Base-by-base conservation (phyloP, 1,140 invertebrate genomes). In the Reticulitermes speratus region DNA sequence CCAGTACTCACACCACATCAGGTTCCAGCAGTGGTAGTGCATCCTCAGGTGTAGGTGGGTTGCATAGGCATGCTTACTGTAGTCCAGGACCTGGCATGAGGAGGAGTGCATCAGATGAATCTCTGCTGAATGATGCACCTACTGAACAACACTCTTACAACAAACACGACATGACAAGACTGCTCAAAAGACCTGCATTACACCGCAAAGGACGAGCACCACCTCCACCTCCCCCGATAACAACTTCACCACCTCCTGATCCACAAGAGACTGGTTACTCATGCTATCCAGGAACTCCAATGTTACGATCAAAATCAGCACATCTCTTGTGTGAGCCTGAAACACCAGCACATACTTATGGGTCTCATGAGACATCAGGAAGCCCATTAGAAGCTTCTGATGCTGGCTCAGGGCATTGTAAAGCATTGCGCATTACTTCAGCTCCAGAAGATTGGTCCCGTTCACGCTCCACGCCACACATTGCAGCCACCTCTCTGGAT, bases 51-150 rank as follows among this genome's bases (percentile, higher is more conserved):
- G 87, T 87, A 30, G 84, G 82, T 3, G 87, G 85, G 23, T n/a
- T 86, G 59, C 86, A 86, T 25, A 48, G 44, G 8, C 83, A 86
- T 55, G 81, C 86, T 0, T 83, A 82, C 21, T n/a, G 75, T 19
- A 44, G 44, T 38, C 23, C 85, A 38, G 55, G 65, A n/a, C 30
- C 85, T 16, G 75, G 30, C 16, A 44, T 91, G 6, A 85, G 90
- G 23, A 87, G 91, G 45, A 91, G 90, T 87, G 91, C 91, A 19
- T 91, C 91, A 9, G 91, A 92, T 87, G 91, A 92, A 86, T 91
- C 90, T 38, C 87, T 92, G 16, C 87, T 91, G 0, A 89, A 89
- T 59, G 75, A 65, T 7, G n/a, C 59, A 19, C 12, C 25, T 23
- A n/a, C 59, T 9, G 86, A 85, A 38, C 59, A 45, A 8, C 21